Base-by-base conservation (phyloP, 2,888 invertebrate genomes). In the Acheta domesticus region DNA sequence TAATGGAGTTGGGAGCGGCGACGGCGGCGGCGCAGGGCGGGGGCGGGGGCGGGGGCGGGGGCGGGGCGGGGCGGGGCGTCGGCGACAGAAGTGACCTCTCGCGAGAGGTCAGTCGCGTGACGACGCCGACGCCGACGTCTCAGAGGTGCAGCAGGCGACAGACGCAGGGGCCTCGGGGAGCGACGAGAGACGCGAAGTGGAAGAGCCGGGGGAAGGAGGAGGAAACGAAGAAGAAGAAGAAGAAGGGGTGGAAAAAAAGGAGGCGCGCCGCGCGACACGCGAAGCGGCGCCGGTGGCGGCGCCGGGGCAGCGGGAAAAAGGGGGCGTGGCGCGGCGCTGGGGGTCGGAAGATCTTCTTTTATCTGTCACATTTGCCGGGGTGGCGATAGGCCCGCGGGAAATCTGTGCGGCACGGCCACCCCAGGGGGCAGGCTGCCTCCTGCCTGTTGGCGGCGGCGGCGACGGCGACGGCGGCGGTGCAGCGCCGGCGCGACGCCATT, bases 341-440 rank as follows among this genome's bases (percentile, higher is more conserved):
- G n/a, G 62, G 62, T 62, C 62, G 62, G n/a, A 62, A 62, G 62
- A 62, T 62, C 62, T 62, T 62, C 62, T 62, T 62, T 62, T 62
- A 62, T 62, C 62, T 62, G 62, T 62, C 62, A 62, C 62, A 62
- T 62, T 62, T 62, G 62, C 62, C 62, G 62, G 62, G 62, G 62
- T n/a, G 62, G 62, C 62, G 62, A 62, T 62, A 62, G 62, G 62
- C 62, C 62, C 62, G 62, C 62, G 62, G 62, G 62, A 62, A 62
- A 62, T 62, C 62, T 62, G 62, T 14, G n/a, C 62, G 16, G 62
- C 62, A n/a, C n/a, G 16, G 62, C 62, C 62, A 19, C 62, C 36
- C 36, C 36, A 36, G 62, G n/a, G 62, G 62, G 62, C 14, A 62
- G 62, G 62, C 62, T 19, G 14, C 62, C 16, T 19, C 62, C 16